Conservation (phyloP, 2,113 vertebrate genomes). For the Megalops atlanticus region DNA sequence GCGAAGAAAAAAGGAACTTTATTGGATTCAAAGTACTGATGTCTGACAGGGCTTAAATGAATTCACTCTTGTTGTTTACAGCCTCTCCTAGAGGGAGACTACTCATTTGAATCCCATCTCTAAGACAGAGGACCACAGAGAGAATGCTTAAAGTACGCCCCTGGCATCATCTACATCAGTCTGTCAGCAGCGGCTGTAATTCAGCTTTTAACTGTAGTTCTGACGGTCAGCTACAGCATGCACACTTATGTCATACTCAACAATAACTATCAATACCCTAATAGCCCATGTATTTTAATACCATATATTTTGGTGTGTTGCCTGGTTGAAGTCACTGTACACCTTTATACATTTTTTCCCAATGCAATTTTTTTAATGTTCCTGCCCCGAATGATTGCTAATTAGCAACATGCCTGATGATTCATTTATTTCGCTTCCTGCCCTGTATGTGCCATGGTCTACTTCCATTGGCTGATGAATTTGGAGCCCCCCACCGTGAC, state of each 20-base stretch:
- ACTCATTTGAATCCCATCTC: constrained; percentile 8
- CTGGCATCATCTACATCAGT: too few species aligned
- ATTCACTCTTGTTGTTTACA: background rate
- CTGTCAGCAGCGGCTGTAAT: too few species aligned
- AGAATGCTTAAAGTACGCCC: background rate
- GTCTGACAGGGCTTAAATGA: background rate
- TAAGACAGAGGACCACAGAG: background rate
- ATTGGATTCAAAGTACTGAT: constrained; percentile 3
- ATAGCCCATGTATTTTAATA: too few species aligned
- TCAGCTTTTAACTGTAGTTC: too few species aligned
- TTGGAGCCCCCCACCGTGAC: too few species aligned
- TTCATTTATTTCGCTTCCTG: background rate
- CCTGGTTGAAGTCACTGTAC: background rate
- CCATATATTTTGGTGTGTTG: background rate
- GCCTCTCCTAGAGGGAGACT: background rate
- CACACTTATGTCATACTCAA: too few species aligned
- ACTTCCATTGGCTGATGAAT: background rate
- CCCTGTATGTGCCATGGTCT: background rate
- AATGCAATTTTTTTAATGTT: background rate
- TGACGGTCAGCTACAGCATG: too few species aligned
- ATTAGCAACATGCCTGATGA: background rate
- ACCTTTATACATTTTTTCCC: too few species aligned
- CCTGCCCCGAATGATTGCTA: background rate
- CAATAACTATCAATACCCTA: too few species aligned
- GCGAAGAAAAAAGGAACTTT: background rate